phyloP scores from a whole-genome alignment of 2,888 invertebrate species.

The Tetramorium bicarinatum region DNA sequence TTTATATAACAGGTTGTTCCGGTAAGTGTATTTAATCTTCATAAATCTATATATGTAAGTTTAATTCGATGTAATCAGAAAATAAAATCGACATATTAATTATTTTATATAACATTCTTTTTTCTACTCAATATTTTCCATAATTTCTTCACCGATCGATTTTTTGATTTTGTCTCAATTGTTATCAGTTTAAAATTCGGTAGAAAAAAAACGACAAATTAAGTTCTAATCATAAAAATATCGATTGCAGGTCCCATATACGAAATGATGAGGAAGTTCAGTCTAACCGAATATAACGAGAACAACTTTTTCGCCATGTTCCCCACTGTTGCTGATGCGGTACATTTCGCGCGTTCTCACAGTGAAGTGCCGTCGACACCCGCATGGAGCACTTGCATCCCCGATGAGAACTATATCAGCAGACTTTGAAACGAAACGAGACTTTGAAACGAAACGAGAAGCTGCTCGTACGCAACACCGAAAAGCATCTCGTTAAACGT shows the following conservation, averaged over 20 bases:
- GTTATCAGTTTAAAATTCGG: not conserved
- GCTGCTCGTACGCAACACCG: not conserved
- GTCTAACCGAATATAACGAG: conserved; percentile 87
- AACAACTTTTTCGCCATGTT: conserved; percentile 88
- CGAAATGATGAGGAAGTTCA: conserved; percentile 90
- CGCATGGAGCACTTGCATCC: conserved; percentile 75
- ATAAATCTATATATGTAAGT: not conserved
- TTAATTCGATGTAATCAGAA: not conserved
- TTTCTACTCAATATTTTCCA: not conserved
- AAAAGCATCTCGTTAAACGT: conserved; percentile 5
- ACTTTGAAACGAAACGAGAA: conserved; percentile 16
- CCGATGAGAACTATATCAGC: conserved; percentile 75
- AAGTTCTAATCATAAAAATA: conserved; percentile 4
- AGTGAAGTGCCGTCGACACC: conserved; percentile 74
- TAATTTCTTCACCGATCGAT: not conserved
- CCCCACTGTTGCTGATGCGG: conserved; percentile 91
- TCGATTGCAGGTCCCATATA: conserved; percentile 88
- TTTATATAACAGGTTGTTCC: conserved; percentile 90
- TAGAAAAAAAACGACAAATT: not conserved
- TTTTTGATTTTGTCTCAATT: not conserved
- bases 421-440: conserved; percentile 70
- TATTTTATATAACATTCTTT: not conserved
- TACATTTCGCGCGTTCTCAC: conserved; percentile 84
- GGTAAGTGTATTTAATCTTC: conserved; percentile 85
- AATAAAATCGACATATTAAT: not conserved